Conservation (phyloP, 1,140 invertebrate genomes). For the Uloborus diversus region DNA sequence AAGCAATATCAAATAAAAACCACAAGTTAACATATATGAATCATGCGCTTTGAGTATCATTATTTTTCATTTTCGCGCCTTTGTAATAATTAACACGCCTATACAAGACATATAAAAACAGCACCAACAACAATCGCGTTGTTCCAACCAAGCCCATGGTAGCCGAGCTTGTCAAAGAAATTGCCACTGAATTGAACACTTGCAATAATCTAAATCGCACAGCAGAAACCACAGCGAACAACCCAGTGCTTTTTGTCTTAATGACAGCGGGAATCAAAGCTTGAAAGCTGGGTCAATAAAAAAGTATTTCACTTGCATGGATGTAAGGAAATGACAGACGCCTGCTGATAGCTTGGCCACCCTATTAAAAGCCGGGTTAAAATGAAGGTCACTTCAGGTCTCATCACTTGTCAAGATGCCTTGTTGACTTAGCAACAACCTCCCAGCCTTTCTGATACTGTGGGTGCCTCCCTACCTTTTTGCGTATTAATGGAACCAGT, state of each 20-base stretch:
- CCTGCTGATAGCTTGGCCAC: conserved; percentile 34
- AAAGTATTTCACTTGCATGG: not conserved
- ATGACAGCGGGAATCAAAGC: conserved; percentile 24
- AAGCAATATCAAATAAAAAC: too few relatives aligned
- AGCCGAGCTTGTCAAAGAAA: conserved; percentile 28
- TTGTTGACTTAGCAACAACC: conserved; percentile 24
- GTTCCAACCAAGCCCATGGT: too few relatives aligned
- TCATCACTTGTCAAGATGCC: conserved; percentile 41
- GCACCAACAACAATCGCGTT: too few relatives aligned
- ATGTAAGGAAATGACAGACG: conserved; percentile 27
- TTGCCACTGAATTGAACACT: conserved; percentile 41
- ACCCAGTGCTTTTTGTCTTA: conserved; percentile 13
- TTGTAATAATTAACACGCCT: too few relatives aligned
- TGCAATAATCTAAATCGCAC: conserved; percentile 43
- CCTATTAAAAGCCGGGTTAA: conserved; percentile 40
- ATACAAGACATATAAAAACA: too few relatives aligned
- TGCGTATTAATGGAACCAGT: conserved; percentile 36
- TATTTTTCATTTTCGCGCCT: too few relatives aligned
- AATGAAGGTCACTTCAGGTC: conserved; percentile 17
- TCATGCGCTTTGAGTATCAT: too few relatives aligned
- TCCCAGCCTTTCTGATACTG: not conserved
- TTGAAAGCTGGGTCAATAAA: conserved; percentile 33
- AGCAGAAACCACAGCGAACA: conserved; percentile 25
- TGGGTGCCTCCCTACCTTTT: not conserved
- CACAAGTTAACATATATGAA: too few relatives aligned